Percentiles rank a stretch among this genome's conserved stretches.
phyloP scores from a whole-genome alignment of 2,113 vertebrate genomes.

The Desmodus rotundus region DNA sequence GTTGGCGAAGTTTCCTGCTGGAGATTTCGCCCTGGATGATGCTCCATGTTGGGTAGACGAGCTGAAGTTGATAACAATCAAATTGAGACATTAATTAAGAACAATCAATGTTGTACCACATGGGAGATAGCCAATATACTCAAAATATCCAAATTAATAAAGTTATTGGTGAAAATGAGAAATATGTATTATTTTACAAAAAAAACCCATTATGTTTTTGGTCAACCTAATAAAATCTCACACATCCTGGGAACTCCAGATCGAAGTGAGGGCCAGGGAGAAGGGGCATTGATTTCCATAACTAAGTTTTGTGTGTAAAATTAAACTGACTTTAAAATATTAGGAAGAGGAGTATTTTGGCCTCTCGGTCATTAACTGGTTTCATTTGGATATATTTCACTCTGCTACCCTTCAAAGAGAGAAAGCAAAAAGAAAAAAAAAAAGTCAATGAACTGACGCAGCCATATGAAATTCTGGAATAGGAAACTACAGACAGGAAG shows the following conservation, averaged over 20 bases:
- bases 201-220: no score
- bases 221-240: neutral
- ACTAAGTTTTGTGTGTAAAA: constrained; percentile 17
- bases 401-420: neutral
- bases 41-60: no score
- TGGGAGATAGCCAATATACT: no score
- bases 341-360: neutral
- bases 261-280: neutral
- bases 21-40: no score
- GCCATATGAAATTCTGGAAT: neutral
- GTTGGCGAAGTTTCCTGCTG: no score
- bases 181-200: no score
- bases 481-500: neutral
- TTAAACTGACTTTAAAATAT: constrained; percentile 12
- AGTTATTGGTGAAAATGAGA: no score
- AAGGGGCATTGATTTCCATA: neutral
- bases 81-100: no score
- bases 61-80: no score
- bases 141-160: no score
- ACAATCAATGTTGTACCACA: no score
- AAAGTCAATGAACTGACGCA: neutral
- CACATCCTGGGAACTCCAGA: neutral
- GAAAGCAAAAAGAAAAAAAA: neutral
- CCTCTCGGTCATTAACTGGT: neutral
- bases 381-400: neutral